phyloP scores from a whole-genome alignment of 2,113 vertebrate genomes.

The Sus scrofa region DNA sequence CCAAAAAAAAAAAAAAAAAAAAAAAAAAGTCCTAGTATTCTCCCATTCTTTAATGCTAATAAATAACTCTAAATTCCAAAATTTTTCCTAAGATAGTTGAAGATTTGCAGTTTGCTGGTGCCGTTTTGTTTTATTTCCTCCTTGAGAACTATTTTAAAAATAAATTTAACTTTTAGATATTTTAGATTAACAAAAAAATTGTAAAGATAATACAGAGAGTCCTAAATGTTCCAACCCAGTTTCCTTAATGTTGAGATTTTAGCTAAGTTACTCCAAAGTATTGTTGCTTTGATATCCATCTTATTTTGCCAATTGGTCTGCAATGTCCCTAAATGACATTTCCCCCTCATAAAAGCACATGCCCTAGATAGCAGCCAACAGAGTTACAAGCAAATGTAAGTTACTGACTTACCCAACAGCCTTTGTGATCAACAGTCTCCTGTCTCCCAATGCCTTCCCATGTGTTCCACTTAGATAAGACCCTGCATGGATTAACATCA shows the following conservation, averaged over 20 bases:
- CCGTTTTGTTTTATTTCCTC: constrained; percentile 27
- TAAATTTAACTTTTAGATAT: not conserved
- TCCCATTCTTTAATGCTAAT: not conserved
- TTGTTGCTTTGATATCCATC: not conserved
- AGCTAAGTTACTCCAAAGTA: not conserved
- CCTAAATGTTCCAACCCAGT: not conserved
- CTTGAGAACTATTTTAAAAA: not conserved
- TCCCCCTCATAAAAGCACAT: not conserved
- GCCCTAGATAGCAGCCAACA: not conserved
- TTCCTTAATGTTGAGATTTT: not conserved
- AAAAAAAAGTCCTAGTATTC: not conserved
- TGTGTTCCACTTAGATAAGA: not conserved
- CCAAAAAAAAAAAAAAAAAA: too few relatives aligned
- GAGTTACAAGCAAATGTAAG: not conserved
- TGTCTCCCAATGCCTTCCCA: not conserved
- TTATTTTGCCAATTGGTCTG: not conserved
- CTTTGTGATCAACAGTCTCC: not conserved
- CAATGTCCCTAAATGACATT: not conserved
- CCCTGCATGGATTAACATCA: not conserved
- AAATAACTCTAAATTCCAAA: not conserved
- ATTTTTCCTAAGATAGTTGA: not conserved
- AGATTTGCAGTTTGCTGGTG: not conserved
- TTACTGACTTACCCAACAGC: not conserved
- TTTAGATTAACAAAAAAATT: not conserved
- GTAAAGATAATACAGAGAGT: not conserved